Evolutionary conservation across 2,888 invertebrate species (phyloP), one percentile per base, ranked within the genome.

Genomic region (Leptopilina myrica): DNA sequence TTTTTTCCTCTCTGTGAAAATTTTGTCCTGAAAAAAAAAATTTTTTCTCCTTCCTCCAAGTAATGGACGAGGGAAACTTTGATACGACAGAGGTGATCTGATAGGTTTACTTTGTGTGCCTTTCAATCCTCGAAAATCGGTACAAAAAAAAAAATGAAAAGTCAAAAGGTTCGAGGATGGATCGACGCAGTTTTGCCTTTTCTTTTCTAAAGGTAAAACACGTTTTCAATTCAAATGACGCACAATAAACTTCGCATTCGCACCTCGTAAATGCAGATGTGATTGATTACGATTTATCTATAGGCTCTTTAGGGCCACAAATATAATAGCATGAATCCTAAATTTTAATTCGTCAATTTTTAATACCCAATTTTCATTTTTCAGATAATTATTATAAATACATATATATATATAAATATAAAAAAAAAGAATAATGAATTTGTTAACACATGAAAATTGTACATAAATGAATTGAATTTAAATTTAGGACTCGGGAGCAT

Each of bases 201-300:
- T 49, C 11, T 49, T 49, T 49, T 49, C 9, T 49, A 49, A 49
- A 78, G 80, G 82, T 64, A 79, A 53, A 76, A 78, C 82, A 84
- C 80, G 83, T 84, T 85, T 85, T 85, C 84, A 86, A 88, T 89
- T 88, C 88, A 89, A 33, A 91, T 85, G 88, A 91, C 91, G 91
- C 90, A 91, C 91, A 91, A 90, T 89, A 85, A 49, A 89, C 89
- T 87, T 91, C 90, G 89, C 90, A 89, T 86, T 87, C 85, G 90
- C 91, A 91, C 89, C 87, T 88, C 85, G 87, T 90, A 89, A 90
- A 90, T 85, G 87, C 89, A 90, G 87, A 88, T 89, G 90, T 89
- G 90, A 90, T 87, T 85, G 85, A 86, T 85, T 85, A 85, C 80
- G 79, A 83, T 64, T 84, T 84, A 84, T 82, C 76, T 88, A 86